Conservation (phyloP, 2,113 vertebrate genomes). For the Platichthys flesus region DNA sequence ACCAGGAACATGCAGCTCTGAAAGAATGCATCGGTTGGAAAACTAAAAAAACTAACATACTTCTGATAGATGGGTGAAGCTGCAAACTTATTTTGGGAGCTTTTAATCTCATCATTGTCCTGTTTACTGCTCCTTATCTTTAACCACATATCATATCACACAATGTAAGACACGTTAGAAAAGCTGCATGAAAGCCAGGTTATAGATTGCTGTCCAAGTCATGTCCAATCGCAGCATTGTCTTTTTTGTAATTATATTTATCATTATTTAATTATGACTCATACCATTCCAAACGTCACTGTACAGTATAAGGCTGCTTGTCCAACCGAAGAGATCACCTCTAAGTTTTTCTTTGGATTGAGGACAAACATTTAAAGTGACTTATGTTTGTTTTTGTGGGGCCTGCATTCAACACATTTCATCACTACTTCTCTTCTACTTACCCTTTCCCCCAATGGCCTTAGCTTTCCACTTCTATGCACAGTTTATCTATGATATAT, state of each 20-base stretch:
- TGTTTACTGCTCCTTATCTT: constrained; percentile 43
- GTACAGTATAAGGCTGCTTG: constrained; percentile 42
- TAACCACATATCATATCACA: constrained; percentile 15
- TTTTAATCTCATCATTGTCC: constrained; percentile 34
- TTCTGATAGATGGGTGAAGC: constrained; percentile 25
- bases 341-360: background rate
- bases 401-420: constrained; percentile 29
- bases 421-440: constrained; percentile 36
- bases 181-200: constrained; percentile 54
- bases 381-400: constrained; percentile 3
- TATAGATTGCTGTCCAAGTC: constrained; percentile 9
- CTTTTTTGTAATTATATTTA: constrained; percentile 23
- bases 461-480: constrained; percentile 83
- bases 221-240: constrained; percentile 19
- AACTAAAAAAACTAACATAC: background rate
- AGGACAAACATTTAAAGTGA: constrained; percentile 3
- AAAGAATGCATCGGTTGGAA: constrained; percentile 2
- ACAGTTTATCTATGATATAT: constrained; percentile 65
- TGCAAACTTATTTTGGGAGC: constrained; percentile 37
- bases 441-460: constrained; percentile 62
- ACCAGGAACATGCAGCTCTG: constrained; percentile 11
- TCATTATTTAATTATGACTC: constrained; percentile 25
- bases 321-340: background rate
- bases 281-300: constrained; percentile 2
- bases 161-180: constrained; percentile 8